phyloP scores from a whole-genome alignment of 2,797 vertebrate genomes.

The Yasuhikotakia modesta region DNA sequence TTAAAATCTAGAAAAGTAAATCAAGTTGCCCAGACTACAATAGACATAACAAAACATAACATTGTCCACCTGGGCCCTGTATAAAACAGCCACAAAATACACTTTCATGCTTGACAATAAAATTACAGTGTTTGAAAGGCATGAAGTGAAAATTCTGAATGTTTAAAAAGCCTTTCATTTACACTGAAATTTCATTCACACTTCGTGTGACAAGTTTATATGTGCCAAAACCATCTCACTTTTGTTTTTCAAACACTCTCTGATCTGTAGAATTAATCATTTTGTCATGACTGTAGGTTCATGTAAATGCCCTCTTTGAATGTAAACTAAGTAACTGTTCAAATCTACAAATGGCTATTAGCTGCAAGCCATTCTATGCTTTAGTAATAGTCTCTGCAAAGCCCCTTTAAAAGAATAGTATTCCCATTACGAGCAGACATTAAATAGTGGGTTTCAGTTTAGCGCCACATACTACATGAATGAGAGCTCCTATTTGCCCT shows the following conservation, averaged over 20 bases:
- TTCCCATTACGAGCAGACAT: not conserved
- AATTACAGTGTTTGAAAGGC: not conserved
- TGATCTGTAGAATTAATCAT: too few species aligned
- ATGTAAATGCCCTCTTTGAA: too few species aligned
- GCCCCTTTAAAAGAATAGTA: constrained; percentile 3
- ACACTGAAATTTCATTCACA: too few species aligned
- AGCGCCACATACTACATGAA: constrained; percentile 30
- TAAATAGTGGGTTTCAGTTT: constrained; percentile 6
- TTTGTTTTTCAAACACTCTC: too few species aligned
- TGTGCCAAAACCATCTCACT: too few species aligned
- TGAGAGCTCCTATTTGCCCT: constrained; percentile 45
- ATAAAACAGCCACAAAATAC: not conserved
- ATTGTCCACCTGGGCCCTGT: not conserved
- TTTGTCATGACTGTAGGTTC: too few species aligned
- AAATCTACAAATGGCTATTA: too few species aligned
- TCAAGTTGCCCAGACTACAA: not conserved
- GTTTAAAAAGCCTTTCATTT: too few species aligned
- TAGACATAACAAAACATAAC: not conserved
- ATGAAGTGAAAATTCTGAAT: not conserved
- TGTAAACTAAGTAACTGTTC: too few species aligned
- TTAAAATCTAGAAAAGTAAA: not conserved
- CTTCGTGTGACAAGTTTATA: too few species aligned
- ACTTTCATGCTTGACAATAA: not conserved
- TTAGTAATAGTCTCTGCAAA: not conserved
- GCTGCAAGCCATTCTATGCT: not conserved